Base-by-base conservation (phyloP, 2,888 invertebrate species). In the Tenthredo amoena region DNA sequence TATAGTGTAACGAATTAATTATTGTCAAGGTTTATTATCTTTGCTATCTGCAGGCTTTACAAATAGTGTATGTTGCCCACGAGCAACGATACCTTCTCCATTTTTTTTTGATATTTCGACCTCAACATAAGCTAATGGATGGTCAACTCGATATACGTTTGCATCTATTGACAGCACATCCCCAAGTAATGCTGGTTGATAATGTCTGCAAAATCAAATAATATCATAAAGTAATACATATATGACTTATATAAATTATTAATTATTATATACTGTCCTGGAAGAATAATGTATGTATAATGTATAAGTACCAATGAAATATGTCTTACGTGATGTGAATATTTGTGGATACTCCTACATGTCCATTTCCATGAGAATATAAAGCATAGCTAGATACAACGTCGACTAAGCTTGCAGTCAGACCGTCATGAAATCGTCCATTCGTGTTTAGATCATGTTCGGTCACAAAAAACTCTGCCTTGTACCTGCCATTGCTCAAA, bases 381-480 rank as follows among this genome's bases (percentile, higher is more conserved):
- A 98, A 92, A 0, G 98, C 98, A 91, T 96, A 96, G 0, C 97
- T 97, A 0, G 98, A 98, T 31, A 98, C 92, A 84, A 94, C 94
- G 91, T 97, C 97, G 0, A 98, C 96, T 10, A 98, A 92, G 0
- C 97, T 97, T 2, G 97, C 96, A 4, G 97, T 97, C 89, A 97
- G 96, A 9, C 98, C 99, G 1, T 98, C 98, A 91, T 99, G 99
- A 7, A 99, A 93, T 0, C 96, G 95, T 0, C 97, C 98, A 50
- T 94, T 92, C n/a, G 94, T 93, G 93, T 99, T 99, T 2, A 96
- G 94, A 91, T 98, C 97, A 88, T 97, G 96, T 6, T 96, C 94
- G 0, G 94, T 95, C 0, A 98, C 96, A 89, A 95, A 95, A 91
- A 98, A 95, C 93, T 98, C 96, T 26, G 97, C 97, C 43, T 95